Evolutionary conservation across 2,113 vertebrate genomes (phyloP), one percentile per base, ranked within the genome.

Genomic region (Microcebus tavaratra): DNA sequence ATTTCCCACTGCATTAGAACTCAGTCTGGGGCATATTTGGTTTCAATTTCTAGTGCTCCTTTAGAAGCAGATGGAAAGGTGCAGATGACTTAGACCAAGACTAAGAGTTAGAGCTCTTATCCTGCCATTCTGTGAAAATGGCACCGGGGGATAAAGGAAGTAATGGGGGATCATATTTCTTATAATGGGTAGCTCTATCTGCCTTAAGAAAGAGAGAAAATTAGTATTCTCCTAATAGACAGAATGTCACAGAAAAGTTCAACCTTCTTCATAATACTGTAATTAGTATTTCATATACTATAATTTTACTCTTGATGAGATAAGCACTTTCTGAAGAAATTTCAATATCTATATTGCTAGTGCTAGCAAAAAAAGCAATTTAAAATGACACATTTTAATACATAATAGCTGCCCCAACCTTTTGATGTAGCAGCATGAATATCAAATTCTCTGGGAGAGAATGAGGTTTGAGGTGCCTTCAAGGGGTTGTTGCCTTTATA

Each of bases 271-370:
- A 98, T 98, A 99, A 99, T 99, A 98, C 98, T 97, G 96, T 98
- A 99, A 99, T 99, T 99, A 99, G 98, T 98, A 98, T 99, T 99
- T 99, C 98, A 98, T 98, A 99, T 98, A 98, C 98, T 99, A 97
- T 98, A 98, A 99, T 99, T 99, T 98, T 98, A 98, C 98, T 98
- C 98, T 98, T 99, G 98, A 99, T 99, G 98, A 99, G 98, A 99
- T 99, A 99, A 99, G 98, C 98, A 98, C 97, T 99, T 99, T 98
- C 98, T 98, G 98, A 98, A 98, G 98, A 98, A 99, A 98, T 98
- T 99, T 98, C 97, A 98, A 97, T 98, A 98, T 98, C 98, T 98
- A 95, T 98, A 98, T 98, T 98, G 97, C 98, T 98, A 96, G 81
- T 98, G 96, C 91, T 94, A 98, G 95, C 94, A 95, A 99, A 98